Base-by-base conservation (phyloP, 2,113 vertebrate species). In the Ailuropoda melanoleuca region DNA sequence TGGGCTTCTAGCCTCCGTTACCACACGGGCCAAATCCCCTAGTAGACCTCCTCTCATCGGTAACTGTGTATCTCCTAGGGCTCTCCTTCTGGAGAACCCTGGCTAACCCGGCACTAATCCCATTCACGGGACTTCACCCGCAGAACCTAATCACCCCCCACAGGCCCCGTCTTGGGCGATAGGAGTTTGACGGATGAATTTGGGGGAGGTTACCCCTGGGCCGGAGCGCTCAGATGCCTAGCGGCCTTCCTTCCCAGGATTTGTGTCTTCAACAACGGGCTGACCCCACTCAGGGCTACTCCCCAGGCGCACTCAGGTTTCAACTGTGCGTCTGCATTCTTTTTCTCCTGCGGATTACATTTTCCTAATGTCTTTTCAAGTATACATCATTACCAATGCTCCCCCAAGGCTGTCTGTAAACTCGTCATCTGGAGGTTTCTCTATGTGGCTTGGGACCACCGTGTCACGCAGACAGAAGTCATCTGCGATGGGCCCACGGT, bases 401-500 rank as follows among this genome's bases (percentile, higher is more conserved):
- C 46, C 3, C 29, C 46, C 19, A 34, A 17, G 53, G 34, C 37
- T 34, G 29, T 53, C 37, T 74, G 39, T 39, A 77, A 64, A 8
- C 14, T 55, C 31, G 11, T 39, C 53, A 7, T 37, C 78, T 11
- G 24, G 62, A 11, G 3, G 4, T 31, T 31, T 56, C 55, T 31
- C n/a, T 7, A 1, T 6, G 31, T 37, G 85, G 29, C 72, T 81
- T 72, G 39, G 26, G 15, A 70, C 60, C 66, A 0, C 26, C 0
- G 0, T 31, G 9, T 66, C 15, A 4, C 6, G 6, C 23, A 14
- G 58, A 4, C 8, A 4, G 11, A 50, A 72, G n/a, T 34, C 17
- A 0, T 34, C 6, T 81, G 34, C 8, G 0, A 8, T 7, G 7
- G 48, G 21, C 24, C 39, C 23, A 1, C 0, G 0, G 24, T 1